Percentiles rank a stretch among this genome's conserved stretches.
These are phyloP conservation scores for Tychaedon coryphoeus DNA, from an alignment of 2,113 vertebrate species.

Conservation along the genomic window DNA sequence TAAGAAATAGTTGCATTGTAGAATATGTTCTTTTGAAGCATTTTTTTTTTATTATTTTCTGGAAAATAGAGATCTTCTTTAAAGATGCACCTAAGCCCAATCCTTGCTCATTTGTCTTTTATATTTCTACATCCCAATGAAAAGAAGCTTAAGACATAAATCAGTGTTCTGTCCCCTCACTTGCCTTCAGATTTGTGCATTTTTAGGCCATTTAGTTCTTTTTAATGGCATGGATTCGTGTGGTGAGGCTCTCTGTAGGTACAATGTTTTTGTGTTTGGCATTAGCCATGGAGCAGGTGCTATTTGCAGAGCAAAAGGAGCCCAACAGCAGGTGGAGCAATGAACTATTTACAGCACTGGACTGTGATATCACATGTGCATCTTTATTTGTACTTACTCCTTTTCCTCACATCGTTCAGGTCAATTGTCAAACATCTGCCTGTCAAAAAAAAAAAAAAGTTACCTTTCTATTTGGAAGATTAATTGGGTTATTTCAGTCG, in stretches of 20 bases:
- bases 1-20: not conserved
- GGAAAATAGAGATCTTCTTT: not conserved
- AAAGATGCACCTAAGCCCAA: constrained; percentile 2
- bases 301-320: not conserved
- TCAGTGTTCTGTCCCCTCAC: not conserved
- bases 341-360: not conserved
- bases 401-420: not conserved
- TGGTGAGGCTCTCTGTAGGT: not conserved
- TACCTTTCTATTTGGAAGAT: constrained; percentile 6
- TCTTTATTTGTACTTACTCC: not conserved
- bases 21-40: not conserved
- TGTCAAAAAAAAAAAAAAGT: not conserved
- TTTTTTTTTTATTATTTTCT: not conserved
- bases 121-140: not conserved
- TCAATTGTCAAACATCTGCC: constrained; percentile 29
- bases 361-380: not conserved
- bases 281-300: accelerated
- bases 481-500: constrained; percentile 34
- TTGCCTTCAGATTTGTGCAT: not conserved
- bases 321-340: constrained; percentile 52
- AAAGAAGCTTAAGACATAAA: constrained; percentile 27
- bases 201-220: not conserved
- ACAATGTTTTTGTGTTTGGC: not conserved
- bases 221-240: not conserved
- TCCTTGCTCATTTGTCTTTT: not conserved